Evolutionary conservation across 23 tunicate genomes (phyloP), one percentile per base, ranked within the genome.

Genomic region (Botrylloides violaceus): DNA sequence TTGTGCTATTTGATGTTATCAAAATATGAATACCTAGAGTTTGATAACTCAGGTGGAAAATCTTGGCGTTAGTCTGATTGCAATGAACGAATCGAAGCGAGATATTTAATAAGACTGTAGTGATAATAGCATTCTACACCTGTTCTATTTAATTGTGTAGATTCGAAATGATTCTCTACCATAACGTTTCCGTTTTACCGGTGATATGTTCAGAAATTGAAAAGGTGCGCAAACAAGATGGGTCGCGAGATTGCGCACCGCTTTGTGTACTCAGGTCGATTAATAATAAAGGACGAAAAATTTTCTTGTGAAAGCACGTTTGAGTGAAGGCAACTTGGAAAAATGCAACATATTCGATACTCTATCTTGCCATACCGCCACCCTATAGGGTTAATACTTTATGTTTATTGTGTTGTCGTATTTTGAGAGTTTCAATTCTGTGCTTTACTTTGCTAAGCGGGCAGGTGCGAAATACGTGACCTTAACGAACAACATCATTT

Each of bases 161-260:
- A n/a, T 37, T 36, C 58, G 32, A 68, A 68, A 32, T 12, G 37
- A 68, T 31, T 63, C 32, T 34, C 29, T 34, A 63, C 32, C 70
- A 15, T 63, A 6, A 34, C 36, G 70, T 63, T 63, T 68, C 74
- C 74, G 74, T 43, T 68, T 43, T 68, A 24, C 7, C 24, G 49
- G 4, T 24, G 49, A 36, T 31, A 32, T 20, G 58, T 36, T 39
- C 56, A 27, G 28, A 68, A 65, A 68, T 32, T 68, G 56, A 39
- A 43, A 68, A 68, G 74, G 74, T 68, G 74, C 58, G 74, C 74
- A 68, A 68, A 68, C 74, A 68, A 18, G 26, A 36, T 26, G 19
- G 74, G 25, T 23, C 19, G 58, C 74, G 74, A 68, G 74, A 68
- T 68, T 68, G 74, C 74, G 27, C 56, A 68, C 74, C 74, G 74